These are phyloP conservation scores for Neolamprologus fasciatus DNA, from an alignment of 2,113 vertebrate genomes.

Conservation along the genomic window DNA sequence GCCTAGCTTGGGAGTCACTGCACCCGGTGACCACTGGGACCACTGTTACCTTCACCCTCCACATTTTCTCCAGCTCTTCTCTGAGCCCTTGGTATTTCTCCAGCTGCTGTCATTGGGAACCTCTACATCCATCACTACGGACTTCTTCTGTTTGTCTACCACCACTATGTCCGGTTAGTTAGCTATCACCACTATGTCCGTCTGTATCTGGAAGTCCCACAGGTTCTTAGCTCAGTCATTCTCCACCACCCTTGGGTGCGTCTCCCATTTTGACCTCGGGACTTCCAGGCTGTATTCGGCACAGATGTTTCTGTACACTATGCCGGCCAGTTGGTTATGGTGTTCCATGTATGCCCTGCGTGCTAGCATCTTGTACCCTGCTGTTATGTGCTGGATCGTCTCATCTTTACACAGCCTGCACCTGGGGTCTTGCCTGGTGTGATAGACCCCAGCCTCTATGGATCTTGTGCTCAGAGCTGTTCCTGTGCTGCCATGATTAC, in stretches of 20 bases:
- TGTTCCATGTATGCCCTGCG: rapidly evolving
- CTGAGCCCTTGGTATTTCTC: no score
- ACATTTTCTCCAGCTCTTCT: no score
- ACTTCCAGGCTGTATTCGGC: background rate
- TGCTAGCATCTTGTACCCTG: rapidly evolving
- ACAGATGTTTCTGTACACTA: rapidly evolving
- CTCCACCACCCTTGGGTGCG: no score
- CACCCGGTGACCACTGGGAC: rapidly evolving
- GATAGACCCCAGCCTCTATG: background rate
- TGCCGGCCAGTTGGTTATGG: rapidly evolving
- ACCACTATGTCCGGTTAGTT: no score
- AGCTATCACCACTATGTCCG: rapidly evolving
- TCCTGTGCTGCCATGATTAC: rapidly evolving
- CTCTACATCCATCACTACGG: rapidly evolving
- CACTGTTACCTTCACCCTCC: rapidly evolving
- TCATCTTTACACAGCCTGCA: background rate
- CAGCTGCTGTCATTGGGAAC: no score
- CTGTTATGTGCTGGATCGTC: background rate
- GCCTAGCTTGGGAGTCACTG: rapidly evolving
- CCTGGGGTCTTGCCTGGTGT: background rate
- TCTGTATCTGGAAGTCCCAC: no score
- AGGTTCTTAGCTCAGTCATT: rapidly evolving
- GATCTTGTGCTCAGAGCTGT: rapidly evolving
- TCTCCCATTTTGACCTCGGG: no score
- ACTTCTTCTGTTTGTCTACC: no score